A percentile compares a stretch with the other conserved stretches of the same genome.
These are phyloP conservation scores for Dioctria rufipes DNA, from an alignment of 2,888 invertebrate genomes.

Conservation along the genomic window DNA sequence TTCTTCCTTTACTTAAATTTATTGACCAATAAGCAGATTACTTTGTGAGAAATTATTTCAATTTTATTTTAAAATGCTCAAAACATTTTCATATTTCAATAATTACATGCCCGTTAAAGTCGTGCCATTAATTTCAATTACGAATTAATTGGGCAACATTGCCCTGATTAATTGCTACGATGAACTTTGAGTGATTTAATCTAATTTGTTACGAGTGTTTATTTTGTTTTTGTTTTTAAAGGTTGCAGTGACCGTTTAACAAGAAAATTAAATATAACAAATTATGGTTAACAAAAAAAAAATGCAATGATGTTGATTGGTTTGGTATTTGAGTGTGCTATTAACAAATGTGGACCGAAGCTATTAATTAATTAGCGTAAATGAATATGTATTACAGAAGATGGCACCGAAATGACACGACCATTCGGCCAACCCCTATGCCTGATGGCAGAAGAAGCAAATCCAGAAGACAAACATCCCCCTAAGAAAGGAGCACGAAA, in stretches of 20 bases:
- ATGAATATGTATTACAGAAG: slow-evolving; percentile 57
- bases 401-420: slow-evolving; percentile 72
- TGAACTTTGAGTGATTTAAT: too few relatives aligned
- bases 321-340: slow-evolving; percentile 56
- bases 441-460: slow-evolving; percentile 74
- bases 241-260: slow-evolving; percentile 46
- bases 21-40: background rate
- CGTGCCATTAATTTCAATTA: too few relatives aligned
- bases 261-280: too few relatives aligned
- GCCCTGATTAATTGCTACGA: too few relatives aligned
- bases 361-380: background rate
- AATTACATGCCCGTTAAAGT: too few relatives aligned
- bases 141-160: too few relatives aligned
- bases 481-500: slow-evolving; percentile 62
- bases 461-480: slow-evolving; percentile 60
- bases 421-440: slow-evolving; percentile 87
- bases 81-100: too few relatives aligned
- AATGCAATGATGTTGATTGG: slow-evolving; percentile 61
- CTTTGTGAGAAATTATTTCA: background rate
- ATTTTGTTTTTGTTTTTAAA: background rate
- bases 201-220: too few relatives aligned
- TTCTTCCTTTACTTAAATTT: background rate
- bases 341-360: slow-evolving; percentile 26
- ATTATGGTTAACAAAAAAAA: background rate
- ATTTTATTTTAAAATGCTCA: too few relatives aligned